Evolutionary conservation across 2,113 vertebrate genomes (phyloP), one percentile per base, ranked within the genome.

Genomic region (Gopherus flavomarginatus): DNA sequence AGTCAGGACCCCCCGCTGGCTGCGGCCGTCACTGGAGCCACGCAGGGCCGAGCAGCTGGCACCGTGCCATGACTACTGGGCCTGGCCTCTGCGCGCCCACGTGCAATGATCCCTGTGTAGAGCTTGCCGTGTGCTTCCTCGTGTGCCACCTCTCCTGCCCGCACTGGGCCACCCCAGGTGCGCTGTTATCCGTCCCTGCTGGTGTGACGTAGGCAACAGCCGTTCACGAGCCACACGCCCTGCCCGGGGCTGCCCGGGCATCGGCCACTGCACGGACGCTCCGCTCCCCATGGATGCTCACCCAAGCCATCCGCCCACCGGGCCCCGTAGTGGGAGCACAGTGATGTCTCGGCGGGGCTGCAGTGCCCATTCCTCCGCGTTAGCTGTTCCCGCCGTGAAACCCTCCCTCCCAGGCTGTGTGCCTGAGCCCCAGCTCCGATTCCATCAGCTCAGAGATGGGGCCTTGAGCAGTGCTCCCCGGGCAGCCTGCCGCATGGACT

Each of bases 51-150:
- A 27, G 11, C 6, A 24, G 22, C 59, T 22, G 1, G 72, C 77
- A 75, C 80, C 90, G 1, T 42, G 53, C 52, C 6, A 3, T 44
- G 42, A 77, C 42, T 6, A 10, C 38, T 75, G 72, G 22, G 21
- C 38, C 31, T 12, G 13, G 44, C 56, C 7, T 4, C 8, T 8
- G 21, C 6, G 8, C 38, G 50, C 22, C 47, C 35, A 8, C 29
- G 2, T 5, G 42, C 47, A 26, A 14, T 12, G 27, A 72, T 17
- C 26, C 85, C 54, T 19, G 38, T 1, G 0, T 93, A 86, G 93
- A 0, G 88, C 90, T 95, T 95, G 93, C 93, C 88, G 38, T 93
- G 85, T 95, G 81, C 94, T 88, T 94, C 62, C 83, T 89, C 88
- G 50, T 89, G 88, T 92, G 72, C 42, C 84, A 14, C n/a, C 75